Evolutionary conservation across 1,140 invertebrate species (phyloP).

Genomic region (fruit fly (Drosophila melanogaster)): Release_6_plus_ISO1_MT NT_033777.3:26353001-26353500

Average conservation of each 20-base stretch:
- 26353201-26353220: no score
- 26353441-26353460: constrained; percentile 51
- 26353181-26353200: neutral
- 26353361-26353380: constrained; percentile 60
- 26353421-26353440: constrained; percentile 30
- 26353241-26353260: no score
- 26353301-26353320: constrained; percentile 7
- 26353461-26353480: constrained; percentile 39
- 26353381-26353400: constrained; percentile 27
- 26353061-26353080: neutral
- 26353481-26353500: constrained; percentile 31
- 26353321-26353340: constrained; percentile 64
- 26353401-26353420: neutral
- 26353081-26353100: neutral
- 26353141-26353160: neutral
- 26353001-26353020: constrained; percentile 1
- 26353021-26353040: constrained; percentile 16
- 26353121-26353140: no score
- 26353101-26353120: neutral
- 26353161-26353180: no score
- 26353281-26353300: neutral
- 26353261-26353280: no score
- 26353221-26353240: no score
- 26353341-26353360: constrained; percentile 56
- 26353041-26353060: constrained; percentile 3